Conservation (phyloP, 2,797 vertebrate species). For the Myotis myotis region DNA sequence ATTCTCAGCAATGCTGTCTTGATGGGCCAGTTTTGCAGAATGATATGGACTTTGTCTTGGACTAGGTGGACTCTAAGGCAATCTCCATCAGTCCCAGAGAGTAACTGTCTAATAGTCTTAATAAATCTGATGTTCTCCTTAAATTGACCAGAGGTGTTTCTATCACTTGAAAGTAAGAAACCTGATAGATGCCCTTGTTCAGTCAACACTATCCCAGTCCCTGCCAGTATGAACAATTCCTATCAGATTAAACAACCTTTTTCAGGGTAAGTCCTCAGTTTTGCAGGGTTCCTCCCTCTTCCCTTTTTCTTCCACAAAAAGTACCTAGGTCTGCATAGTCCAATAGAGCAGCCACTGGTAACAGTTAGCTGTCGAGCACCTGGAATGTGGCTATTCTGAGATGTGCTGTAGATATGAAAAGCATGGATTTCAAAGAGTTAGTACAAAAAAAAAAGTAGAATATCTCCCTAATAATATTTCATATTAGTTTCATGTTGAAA, state of each 20-base stretch:
- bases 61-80: not conserved
- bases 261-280: not conserved
- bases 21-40: not conserved
- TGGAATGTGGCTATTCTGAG: not conserved
- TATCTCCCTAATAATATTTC: constrained; percentile 26
- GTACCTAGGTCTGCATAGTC: not conserved
- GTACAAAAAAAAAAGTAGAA: not conserved
- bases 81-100: not conserved
- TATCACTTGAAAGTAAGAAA: not conserved
- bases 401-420: not conserved
- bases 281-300: not conserved
- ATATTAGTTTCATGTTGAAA: constrained; percentile 14
- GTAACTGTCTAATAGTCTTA: not conserved
- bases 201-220: not conserved
- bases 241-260: not conserved
- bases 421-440: not conserved
- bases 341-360: not conserved
- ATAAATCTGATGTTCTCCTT: not conserved
- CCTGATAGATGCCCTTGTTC: not conserved
- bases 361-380: not conserved
- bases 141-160: not conserved
- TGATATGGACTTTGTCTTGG: not conserved
- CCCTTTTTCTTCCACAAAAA: not conserved
- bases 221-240: not conserved
- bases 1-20: not conserved